Evolutionary conservation across 2,797 vertebrate species (phyloP).

Genomic region (Myripristis jacobus): DNA sequence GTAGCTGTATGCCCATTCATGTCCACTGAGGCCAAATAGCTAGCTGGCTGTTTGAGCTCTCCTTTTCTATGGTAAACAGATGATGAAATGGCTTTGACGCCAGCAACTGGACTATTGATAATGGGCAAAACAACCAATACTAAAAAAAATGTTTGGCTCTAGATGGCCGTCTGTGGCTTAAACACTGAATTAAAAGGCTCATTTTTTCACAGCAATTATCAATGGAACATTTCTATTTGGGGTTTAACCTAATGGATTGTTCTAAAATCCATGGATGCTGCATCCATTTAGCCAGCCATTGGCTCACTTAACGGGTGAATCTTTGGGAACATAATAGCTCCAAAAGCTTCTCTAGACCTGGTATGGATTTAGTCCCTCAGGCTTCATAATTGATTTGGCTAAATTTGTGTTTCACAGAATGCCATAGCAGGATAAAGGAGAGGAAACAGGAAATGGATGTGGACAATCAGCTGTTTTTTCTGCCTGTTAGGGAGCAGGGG

Average conservation of each 20-base stretch:
- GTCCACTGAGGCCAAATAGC: constrained; percentile 25
- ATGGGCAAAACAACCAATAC: constrained; percentile 46
- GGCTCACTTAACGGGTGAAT: constrained; percentile 55
- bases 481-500: neutral
- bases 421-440: constrained; percentile 22
- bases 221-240: constrained; percentile 64
- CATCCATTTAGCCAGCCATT: constrained; percentile 58
- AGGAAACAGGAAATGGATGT: neutral
- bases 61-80: constrained; percentile 21
- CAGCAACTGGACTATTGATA: constrained; percentile 49
- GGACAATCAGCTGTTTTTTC: constrained; percentile 11
- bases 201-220: constrained; percentile 49
- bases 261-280: constrained; percentile 57
- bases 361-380: constrained; percentile 60
- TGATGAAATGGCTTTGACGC: constrained; percentile 50
- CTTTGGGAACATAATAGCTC: constrained; percentile 57
- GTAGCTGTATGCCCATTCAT: neutral
- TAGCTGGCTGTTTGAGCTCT: neutral
- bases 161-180: constrained; percentile 24
- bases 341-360: constrained; percentile 39
- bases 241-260: constrained; percentile 61
- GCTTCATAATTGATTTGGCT: constrained; percentile 61
- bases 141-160: constrained; percentile 33
- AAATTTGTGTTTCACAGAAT: constrained; percentile 52
- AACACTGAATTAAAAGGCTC: constrained; percentile 35